Evolutionary conservation across 2,113 vertebrate genomes (phyloP), one percentile per base, ranked within the genome.

Genomic region (Motacilla alba): DNA sequence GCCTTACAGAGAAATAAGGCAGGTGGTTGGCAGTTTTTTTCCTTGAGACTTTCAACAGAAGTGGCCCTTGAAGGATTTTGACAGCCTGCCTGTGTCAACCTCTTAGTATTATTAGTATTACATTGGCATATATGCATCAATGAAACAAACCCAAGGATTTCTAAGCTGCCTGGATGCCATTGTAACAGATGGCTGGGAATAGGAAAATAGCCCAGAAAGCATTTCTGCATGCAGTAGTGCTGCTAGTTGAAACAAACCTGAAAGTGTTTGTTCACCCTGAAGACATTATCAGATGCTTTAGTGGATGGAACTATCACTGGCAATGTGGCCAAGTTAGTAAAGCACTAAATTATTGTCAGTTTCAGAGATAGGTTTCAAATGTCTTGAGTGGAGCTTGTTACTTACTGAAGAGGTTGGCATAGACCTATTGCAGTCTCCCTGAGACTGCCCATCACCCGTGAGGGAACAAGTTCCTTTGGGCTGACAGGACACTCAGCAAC

Each of bases 161-260:
- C 53, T 28, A 43, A 73, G 15, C 60, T 41, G 59, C 76, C 86
- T 91, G 78, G 49, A 39, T 91, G 93, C 53, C 83, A 63, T 58
- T 37, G 18, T 66, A 93, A 76, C 94, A 97, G 96, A 94, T 63
- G 95, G 74, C 24, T 80, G 90, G 47, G 90, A 28, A 12, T 17
- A 76, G 64, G 67, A 82, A 33, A 24, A 68, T 21, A 91, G 85
- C 67, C 55, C 76, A 85, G 95, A 80, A 76, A 66, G 7, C 37
- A 66, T 72, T 81, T 70, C 66, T 66, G 41, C 35, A 10, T 67
- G 31, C 62, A 24, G 62, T 56, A 67, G 21, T 24, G 53, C 30
- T 82, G 23, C 44, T 33, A 23, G 15, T 30, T 91, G 64, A 55
- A 72, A 62, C 58, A 84, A 88, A 81, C 53, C 72, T 86, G 60